These are phyloP conservation scores for Mugil cephalus DNA, from an alignment of 2,113 vertebrate genomes.

Conservation along the genomic window DNA sequence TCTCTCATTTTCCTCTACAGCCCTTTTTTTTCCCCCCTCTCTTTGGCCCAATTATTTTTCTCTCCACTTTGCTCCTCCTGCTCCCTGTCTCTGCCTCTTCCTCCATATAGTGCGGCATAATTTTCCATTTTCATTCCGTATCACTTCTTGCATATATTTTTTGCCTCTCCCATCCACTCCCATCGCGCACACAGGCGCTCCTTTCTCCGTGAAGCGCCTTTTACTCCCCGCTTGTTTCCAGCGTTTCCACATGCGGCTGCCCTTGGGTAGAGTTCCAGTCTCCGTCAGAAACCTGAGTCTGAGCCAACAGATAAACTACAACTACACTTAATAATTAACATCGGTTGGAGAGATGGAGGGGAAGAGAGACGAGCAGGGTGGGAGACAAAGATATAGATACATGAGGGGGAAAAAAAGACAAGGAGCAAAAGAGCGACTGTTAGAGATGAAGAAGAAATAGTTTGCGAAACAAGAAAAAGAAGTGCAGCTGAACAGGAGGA, in stretches of 20 bases:
- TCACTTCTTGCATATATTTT: conserved; percentile 49
- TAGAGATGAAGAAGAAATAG: conserved; percentile 26
- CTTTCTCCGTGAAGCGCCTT: conserved; percentile 8
- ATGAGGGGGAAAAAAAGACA: neutral
- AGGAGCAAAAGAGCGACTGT: neutral
- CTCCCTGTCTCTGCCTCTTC: conserved; percentile 53
- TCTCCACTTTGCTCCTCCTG: conserved; percentile 59
- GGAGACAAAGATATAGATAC: conserved; percentile 5
- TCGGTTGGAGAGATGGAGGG: conserved; percentile 25
- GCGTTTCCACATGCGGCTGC: conserved; percentile 39
- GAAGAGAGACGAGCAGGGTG: conserved; percentile 3
- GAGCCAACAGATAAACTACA: conserved; percentile 66
- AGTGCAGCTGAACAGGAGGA: conserved; percentile 1
- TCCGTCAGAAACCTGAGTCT: conserved; percentile 62
- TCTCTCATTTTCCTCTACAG: conserved; percentile 61
- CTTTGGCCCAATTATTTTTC: conserved; percentile 76
- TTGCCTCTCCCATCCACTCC: conserved; percentile 21
- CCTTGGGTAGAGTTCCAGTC: conserved; percentile 52
- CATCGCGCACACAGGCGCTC: conserved; percentile 14
- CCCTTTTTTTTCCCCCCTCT: conserved; percentile 49
- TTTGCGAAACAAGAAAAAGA: neutral
- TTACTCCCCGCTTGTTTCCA: conserved; percentile 7
- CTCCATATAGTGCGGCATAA: conserved; percentile 56
- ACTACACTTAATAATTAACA: conserved; percentile 64
- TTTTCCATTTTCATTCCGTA: conserved; percentile 67